phyloP scores from a whole-genome alignment of 1,140 invertebrate species.

The Cyclina sinensis region DNA sequence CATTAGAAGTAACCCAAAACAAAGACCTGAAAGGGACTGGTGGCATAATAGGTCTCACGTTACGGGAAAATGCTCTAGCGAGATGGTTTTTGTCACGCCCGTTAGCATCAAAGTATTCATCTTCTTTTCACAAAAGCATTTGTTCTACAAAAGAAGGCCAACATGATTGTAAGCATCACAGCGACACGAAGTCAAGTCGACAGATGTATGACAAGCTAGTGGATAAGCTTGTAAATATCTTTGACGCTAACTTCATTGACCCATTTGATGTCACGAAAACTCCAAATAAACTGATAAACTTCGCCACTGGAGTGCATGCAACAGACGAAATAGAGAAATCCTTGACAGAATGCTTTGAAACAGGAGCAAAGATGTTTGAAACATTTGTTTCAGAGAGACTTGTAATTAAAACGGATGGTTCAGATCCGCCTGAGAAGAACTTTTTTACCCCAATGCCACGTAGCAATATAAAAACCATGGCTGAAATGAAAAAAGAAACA shows the following conservation, averaged over 20 bases:
- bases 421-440: background rate
- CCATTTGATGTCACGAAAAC: constrained; percentile 9
- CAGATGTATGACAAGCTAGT: background rate
- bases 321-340: background rate
- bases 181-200: background rate
- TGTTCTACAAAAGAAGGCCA: background rate
- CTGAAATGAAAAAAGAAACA: background rate
- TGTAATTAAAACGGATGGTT: constrained; percentile 12
- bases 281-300: constrained; percentile 33
- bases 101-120: constrained; percentile 35
- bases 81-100: constrained; percentile 50
- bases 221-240: background rate
- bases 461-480: constrained; percentile 47
- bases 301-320: constrained; percentile 31
- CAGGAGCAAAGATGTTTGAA: background rate
- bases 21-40: constrained; percentile 57
- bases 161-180: background rate
- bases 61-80: constrained; percentile 39
- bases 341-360: background rate
- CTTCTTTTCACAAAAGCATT: constrained; percentile 25
- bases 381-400: background rate
- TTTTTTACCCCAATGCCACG: constrained; percentile 15
- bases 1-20: constrained; percentile 52
- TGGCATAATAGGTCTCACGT: constrained; percentile 52
- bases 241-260: constrained; percentile 37